A percentile compares a stretch with the other conserved stretches of the same genome.
Evolutionary conservation across 1,140 invertebrate genomes (phyloP).

Genomic region (Penaeus indicus): DNA sequence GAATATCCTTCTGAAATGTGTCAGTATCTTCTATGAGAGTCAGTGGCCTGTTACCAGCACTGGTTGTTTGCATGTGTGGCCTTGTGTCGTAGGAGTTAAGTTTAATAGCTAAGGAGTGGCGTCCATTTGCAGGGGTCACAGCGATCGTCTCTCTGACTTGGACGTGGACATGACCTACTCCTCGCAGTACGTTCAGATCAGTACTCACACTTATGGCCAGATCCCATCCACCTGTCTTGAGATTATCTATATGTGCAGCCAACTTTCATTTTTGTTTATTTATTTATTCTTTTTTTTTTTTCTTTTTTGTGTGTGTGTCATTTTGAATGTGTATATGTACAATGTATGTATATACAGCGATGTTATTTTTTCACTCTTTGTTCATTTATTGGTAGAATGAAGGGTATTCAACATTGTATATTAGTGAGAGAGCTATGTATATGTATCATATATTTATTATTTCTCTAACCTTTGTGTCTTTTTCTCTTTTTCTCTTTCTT

Average conservation of each 20-base stretch:
- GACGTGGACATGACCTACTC: conserved; percentile 65
- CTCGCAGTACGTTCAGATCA: conserved; percentile 63
- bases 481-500: neutral
- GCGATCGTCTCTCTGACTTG: conserved; percentile 65
- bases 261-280: neutral
- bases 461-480: neutral
- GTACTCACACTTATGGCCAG: conserved; percentile 30
- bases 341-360: too few species aligned
- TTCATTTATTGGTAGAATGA: too few species aligned
- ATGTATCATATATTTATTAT: too few species aligned
- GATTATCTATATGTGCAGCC: conserved; percentile 25
- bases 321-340: neutral
- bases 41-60: conserved; percentile 27
- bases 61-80: conserved; percentile 46
- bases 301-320: neutral
- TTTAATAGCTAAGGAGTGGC: conserved; percentile 50
- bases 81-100: conserved; percentile 33
- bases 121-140: conserved; percentile 64
- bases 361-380: too few species aligned
- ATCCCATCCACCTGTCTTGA: conserved; percentile 26
- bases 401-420: too few species aligned
- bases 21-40: neutral
- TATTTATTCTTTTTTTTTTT: neutral
- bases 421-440: too few species aligned
- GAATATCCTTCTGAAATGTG: too few species aligned